Percentiles rank a stretch among this genome's conserved stretches.
phyloP scores from a whole-genome alignment of 1,140 invertebrate species.

The Hestina assimilis region DNA sequence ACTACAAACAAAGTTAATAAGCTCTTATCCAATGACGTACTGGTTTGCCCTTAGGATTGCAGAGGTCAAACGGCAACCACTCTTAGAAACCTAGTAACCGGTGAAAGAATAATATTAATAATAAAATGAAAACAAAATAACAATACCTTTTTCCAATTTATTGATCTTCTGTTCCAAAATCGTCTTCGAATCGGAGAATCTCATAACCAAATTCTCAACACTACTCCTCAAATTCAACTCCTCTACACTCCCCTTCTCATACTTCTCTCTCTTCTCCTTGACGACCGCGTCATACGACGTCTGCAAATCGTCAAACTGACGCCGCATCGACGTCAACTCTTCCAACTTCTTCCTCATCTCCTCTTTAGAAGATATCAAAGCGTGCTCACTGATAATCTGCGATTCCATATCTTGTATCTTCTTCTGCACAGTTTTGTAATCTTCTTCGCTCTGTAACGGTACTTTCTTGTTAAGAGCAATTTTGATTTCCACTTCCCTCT shows the following conservation, averaged over 20 bases:
- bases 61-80: too few relatives aligned
- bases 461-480: conserved; percentile 38
- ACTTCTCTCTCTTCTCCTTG: conserved; percentile 39
- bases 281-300: conserved; percentile 58
- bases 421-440: conserved; percentile 41
- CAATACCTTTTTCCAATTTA: conserved; percentile 53
- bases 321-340: conserved; percentile 54
- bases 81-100: too few relatives aligned
- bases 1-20: too few relatives aligned
- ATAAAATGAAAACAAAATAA: not conserved
- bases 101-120: not conserved
- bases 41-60: too few relatives aligned
- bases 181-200: conserved; percentile 54
- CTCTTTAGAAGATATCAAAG: conserved; percentile 72
- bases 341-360: conserved; percentile 65
- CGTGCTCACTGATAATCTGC: conserved; percentile 68
- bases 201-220: conserved; percentile 67
- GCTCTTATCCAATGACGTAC: too few relatives aligned
- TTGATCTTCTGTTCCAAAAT: conserved; percentile 59
- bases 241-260: conserved; percentile 59
- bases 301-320: conserved; percentile 64
- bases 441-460: conserved; percentile 33
- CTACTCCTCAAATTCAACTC: conserved; percentile 73
- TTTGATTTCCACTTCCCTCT: conserved; percentile 49
- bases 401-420: conserved; percentile 56